Percentiles rank a stretch among this genome's conserved stretches.
Conservation (phyloP, 2,797 vertebrate species). For the Poeciliopsis presidionis region DNA sequence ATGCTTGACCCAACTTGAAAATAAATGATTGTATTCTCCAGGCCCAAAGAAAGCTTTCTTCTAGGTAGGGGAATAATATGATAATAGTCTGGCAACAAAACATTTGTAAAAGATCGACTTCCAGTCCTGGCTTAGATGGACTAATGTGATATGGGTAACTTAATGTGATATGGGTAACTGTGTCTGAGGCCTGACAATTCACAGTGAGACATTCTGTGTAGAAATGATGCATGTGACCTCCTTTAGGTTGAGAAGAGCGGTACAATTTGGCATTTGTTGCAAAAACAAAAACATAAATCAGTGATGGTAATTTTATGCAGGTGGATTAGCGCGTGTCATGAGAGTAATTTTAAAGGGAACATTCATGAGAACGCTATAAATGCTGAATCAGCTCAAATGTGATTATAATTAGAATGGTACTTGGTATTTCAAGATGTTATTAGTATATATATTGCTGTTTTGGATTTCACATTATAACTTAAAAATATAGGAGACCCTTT, state of each 20-base stretch:
- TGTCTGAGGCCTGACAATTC: not conserved
- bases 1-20: too few relatives aligned
- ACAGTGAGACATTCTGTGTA: not conserved
- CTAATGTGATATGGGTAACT: not conserved
- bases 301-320: not conserved
- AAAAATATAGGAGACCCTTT: not conserved
- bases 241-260: not conserved
- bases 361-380: not conserved
- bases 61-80: too few relatives aligned
- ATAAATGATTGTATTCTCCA: too few relatives aligned
- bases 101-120: not conserved
- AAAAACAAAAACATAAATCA: not conserved
- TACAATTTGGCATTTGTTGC: not conserved
- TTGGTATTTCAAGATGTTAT: too few relatives aligned
- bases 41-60: too few relatives aligned
- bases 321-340: not conserved
- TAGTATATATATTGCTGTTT: not conserved
- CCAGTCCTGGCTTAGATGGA: not conserved
- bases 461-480: not conserved
- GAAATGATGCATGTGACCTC: not conserved
- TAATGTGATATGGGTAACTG: not conserved
- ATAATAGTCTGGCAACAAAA: not conserved
- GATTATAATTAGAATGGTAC: not conserved
- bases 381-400: not conserved
- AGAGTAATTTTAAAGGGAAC: not conserved